Evolutionary conservation across 2,797 vertebrate genomes (phyloP).

Genomic region (Urocyon cinereoargenteus): DNA sequence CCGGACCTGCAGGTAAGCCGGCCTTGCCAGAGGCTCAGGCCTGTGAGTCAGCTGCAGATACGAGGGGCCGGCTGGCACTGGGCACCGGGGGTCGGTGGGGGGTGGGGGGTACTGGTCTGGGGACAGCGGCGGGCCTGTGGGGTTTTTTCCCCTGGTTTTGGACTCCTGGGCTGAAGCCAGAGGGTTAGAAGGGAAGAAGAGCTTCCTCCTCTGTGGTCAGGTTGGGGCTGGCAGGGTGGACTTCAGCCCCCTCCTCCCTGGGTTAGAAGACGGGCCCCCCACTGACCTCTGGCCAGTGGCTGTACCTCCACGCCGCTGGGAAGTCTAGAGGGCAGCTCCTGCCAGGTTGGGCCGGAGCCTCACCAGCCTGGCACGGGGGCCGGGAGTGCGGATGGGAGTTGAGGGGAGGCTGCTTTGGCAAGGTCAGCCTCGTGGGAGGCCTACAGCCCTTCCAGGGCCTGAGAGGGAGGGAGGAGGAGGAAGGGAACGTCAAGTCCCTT

Average conservation of each 20-base stretch:
- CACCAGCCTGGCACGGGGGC: neutral
- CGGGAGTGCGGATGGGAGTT: neutral
- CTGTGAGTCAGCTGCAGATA: neutral
- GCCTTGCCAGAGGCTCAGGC: neutral
- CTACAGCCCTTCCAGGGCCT: neutral
- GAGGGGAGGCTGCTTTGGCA: neutral
- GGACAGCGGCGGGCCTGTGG: neutral
- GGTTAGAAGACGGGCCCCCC: neutral
- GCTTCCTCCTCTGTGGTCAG: neutral
- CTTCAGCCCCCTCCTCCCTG: neutral
- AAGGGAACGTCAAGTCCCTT: neutral
- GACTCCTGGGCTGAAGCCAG: neutral
- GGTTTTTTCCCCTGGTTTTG: slow-evolving; percentile 35
- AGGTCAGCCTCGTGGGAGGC: neutral
- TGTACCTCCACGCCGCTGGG: accelerated
- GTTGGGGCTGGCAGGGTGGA: neutral
- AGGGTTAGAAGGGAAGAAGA: neutral
- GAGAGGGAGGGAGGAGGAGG: neutral
- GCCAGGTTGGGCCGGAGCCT: neutral
- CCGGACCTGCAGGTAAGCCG: slow-evolving; percentile 16
- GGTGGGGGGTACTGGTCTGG: neutral
- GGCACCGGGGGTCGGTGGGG: accelerated
- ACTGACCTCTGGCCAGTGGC: neutral
- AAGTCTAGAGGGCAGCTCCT: neutral
- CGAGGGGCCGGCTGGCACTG: neutral